These are phyloP conservation scores for Ormyrus nitidulus DNA, from an alignment of 2,888 invertebrate genomes.

Conservation along the genomic window DNA sequence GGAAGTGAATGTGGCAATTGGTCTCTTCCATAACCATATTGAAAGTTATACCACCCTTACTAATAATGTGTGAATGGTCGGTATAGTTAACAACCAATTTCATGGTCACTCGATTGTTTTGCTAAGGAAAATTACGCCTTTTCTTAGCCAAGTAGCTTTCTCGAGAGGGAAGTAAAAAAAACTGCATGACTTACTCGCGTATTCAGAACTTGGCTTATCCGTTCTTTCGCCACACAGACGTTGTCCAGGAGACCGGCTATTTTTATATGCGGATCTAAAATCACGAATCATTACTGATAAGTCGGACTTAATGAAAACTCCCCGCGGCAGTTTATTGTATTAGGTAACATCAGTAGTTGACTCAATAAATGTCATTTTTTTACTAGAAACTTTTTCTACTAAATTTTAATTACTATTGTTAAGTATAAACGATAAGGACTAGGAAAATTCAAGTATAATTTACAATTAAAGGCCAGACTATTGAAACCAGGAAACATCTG, in stretches of 20 bases:
- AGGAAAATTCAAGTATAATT: too few species aligned
- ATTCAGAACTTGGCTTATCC: conserved; percentile 91
- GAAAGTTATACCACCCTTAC: conserved; percentile 89
- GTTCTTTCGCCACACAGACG: conserved; percentile 89
- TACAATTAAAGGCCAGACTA: conserved; percentile 64
- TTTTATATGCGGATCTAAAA: conserved; percentile 92
- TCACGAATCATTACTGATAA: too few species aligned
- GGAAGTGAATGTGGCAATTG: conserved; percentile 98
- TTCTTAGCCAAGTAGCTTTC: too few species aligned
- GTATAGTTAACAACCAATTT: conserved; percentile 99
- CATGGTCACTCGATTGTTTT: conserved; percentile 96
- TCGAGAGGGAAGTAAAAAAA: not conserved
- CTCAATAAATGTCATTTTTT: too few species aligned
- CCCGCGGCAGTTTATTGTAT: conserved; percentile 73
- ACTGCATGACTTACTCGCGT: conserved; percentile 83
- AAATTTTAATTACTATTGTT: too few species aligned
- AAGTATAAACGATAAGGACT: too few species aligned
- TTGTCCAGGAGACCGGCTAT: conserved; percentile 89
- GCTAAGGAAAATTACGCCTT: conserved; percentile 59
- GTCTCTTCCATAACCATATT: conserved; percentile 96
- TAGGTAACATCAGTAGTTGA: too few species aligned
- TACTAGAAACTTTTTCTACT: too few species aligned
- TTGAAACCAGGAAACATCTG: too few species aligned
- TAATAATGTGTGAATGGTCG: conserved; percentile 99
- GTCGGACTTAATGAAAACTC: too few species aligned